A percentile compares a stretch with the other conserved stretches of the same genome.
Evolutionary conservation across 2,888 invertebrate genomes (phyloP).

Genomic region (Neuroscelio doddi): DNA sequence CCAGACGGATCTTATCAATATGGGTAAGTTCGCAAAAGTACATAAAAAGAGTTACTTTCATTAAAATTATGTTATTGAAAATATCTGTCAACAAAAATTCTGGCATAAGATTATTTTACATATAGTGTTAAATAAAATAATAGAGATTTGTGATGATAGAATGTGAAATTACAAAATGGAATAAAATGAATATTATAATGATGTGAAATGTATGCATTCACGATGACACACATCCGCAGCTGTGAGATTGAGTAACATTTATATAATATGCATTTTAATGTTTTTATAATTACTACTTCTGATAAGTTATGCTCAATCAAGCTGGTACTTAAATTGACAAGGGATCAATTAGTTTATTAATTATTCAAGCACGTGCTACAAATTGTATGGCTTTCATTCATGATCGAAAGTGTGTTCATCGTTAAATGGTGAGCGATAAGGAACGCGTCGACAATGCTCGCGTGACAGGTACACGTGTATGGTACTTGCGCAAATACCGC

Average conservation of each 20-base stretch:
- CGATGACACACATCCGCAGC: constrained; percentile 1
- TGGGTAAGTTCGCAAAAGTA: constrained; percentile 65
- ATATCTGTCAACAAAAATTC: too few species aligned
- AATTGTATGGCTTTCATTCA: constrained; percentile 31
- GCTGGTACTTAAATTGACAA: constrained; percentile 17
- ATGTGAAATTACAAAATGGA: background rate
- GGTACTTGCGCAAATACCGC: constrained; percentile 44
- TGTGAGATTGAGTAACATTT: constrained; percentile 1
- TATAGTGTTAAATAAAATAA: too few species aligned
- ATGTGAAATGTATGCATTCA: background rate
- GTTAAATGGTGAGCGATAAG: constrained; percentile 37
- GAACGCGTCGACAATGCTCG: constrained; percentile 39
- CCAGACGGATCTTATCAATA: constrained; percentile 69
- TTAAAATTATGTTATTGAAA: background rate
- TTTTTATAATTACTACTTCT: background rate
- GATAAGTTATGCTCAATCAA: background rate
- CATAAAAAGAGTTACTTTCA: background rate
- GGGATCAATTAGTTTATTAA: constrained; percentile 29
- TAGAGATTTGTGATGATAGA: background rate
- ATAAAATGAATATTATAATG: background rate
- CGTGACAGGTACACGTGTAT: constrained; percentile 50
- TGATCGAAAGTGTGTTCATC: constrained; percentile 27
- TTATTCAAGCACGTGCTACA: constrained; percentile 33
- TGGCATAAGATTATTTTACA: too few species aligned
- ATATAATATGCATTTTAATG: background rate